phyloP scores from a whole-genome alignment of 2,888 invertebrate species.

The Iphiclides podalirius region DNA sequence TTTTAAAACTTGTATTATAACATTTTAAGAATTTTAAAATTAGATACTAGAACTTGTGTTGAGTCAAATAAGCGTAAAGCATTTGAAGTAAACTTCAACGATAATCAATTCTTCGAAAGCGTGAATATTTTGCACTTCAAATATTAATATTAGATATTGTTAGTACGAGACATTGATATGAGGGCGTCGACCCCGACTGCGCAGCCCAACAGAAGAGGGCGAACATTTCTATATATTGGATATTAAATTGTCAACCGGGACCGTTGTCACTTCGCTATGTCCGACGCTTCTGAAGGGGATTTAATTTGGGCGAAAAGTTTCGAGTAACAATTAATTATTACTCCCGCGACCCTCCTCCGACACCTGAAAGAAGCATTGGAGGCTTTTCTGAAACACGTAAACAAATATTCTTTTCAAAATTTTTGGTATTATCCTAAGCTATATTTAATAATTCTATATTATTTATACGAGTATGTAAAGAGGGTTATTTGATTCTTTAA shows the following conservation, averaged over 20 bases:
- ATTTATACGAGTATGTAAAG: too few species aligned
- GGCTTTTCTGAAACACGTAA: neutral
- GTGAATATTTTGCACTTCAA: too few species aligned
- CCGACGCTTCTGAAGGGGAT: conserved; percentile 66
- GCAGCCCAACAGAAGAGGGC: conserved; percentile 28
- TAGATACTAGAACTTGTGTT: too few species aligned
- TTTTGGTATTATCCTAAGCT: too few species aligned
- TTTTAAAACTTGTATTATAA: too few species aligned
- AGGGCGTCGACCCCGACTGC: neutral
- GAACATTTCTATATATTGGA: conserved; percentile 61
- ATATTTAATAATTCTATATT: too few species aligned
- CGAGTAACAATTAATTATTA: conserved; percentile 75
- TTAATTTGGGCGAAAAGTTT: conserved; percentile 74
- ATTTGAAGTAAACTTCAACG: too few species aligned
- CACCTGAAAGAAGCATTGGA: conserved; percentile 48
- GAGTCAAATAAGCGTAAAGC: too few species aligned
- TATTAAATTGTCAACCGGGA: conserved; percentile 76
- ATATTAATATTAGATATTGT: neutral
- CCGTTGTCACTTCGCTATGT: conserved; percentile 55
- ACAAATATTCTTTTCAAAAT: neutral
- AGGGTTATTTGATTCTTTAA: too few species aligned
- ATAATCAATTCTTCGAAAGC: too few species aligned
- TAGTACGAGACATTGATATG: neutral
- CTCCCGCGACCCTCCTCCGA: conserved; percentile 58
- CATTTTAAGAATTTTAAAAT: too few species aligned